Conservation (phyloP, 2,888 invertebrate species). For the Nymphalis c-album region DNA sequence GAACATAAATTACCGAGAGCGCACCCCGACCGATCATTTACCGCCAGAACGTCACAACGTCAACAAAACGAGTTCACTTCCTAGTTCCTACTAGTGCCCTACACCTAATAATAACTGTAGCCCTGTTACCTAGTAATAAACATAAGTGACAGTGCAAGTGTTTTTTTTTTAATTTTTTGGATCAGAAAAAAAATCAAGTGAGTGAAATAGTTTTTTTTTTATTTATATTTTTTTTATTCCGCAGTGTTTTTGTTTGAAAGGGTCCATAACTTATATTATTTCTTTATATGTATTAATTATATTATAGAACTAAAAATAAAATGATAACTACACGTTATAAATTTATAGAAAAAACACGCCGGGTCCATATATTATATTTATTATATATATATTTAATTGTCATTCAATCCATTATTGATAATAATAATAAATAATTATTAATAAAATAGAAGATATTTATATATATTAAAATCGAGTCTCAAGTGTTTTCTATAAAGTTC, state of each 20-base stretch:
- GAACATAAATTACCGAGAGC: constrained; percentile 38
- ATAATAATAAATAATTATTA: too few relatives aligned
- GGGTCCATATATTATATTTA: too few relatives aligned
- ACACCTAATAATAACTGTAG: background rate
- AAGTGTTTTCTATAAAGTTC: background rate
- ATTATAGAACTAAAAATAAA: too few relatives aligned
- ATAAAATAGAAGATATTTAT: too few relatives aligned
- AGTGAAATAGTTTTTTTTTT: background rate
- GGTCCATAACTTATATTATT: too few relatives aligned
- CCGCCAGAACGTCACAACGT: constrained; percentile 34
- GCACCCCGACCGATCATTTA: constrained; percentile 38
- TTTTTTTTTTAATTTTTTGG: background rate
- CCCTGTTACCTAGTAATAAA: constrained; percentile 21
- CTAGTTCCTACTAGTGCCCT: constrained; percentile 23
- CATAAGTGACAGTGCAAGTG: constrained; percentile 1
- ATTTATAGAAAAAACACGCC: too few relatives aligned
- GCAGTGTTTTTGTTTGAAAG: background rate
- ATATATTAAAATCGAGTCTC: background rate
- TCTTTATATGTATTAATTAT: too few relatives aligned
- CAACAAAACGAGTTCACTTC: constrained; percentile 20
- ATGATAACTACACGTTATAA: too few relatives aligned
- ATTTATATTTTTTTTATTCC: background rate
- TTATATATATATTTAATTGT: too few relatives aligned
- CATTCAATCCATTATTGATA: too few relatives aligned
- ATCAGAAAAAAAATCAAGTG: background rate